Conservation (phyloP, 2,888 invertebrate genomes). For the Enchytraeus crypticus region DNA sequence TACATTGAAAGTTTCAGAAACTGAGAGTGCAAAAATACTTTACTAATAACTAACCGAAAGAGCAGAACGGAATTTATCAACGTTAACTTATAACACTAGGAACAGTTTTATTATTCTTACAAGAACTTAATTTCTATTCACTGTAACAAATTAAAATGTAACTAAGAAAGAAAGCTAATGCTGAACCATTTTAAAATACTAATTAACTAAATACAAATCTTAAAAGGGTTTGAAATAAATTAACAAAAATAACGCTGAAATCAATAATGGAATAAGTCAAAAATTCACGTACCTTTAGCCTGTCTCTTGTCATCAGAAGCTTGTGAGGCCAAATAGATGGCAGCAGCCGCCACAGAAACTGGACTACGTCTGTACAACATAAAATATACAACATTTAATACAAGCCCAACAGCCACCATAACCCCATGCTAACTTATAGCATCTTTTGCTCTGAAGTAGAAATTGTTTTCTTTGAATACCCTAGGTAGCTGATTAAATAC, state of each 20-base stretch:
- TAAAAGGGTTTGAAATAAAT: neutral
- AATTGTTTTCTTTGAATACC: no score
- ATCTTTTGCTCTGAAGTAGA: no score
- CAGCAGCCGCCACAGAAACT: slow-evolving; percentile 96
- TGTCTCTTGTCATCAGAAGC: slow-evolving; percentile 85
- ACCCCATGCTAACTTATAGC: no score
- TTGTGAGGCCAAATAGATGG: slow-evolving; percentile 98
- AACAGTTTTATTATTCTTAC: no score
- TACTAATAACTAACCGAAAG: no score
- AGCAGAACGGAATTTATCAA: no score
- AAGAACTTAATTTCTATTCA: neutral
- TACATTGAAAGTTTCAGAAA: no score
- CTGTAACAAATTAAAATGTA: neutral
- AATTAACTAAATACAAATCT: no score
- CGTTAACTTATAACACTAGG: no score
- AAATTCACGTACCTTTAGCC: slow-evolving; percentile 59
- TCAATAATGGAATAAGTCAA: neutral
- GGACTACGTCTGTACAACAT: slow-evolving; percentile 65
- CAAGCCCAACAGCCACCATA: neutral
- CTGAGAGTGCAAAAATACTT: no score
- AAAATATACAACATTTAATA: neutral
- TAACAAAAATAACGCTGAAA: neutral
- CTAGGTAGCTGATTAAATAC: no score
- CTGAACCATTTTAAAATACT: no score
- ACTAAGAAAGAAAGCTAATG: neutral